Evolutionary conservation across 1,140 invertebrate species (phyloP).

Genomic region (Ganaspis sp.): DNA sequence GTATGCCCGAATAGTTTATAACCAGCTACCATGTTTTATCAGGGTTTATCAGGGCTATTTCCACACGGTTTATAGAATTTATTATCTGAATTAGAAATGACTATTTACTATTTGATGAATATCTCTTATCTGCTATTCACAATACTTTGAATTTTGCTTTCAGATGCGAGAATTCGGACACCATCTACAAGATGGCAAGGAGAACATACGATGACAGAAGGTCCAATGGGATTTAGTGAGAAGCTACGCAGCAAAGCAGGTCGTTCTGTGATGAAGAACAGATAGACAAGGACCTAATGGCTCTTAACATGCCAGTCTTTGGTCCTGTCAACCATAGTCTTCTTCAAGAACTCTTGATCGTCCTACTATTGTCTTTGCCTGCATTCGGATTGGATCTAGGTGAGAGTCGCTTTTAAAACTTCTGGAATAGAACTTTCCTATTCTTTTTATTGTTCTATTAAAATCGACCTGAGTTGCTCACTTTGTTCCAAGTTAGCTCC

Average conservation of each 20-base stretch:
- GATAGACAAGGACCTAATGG: slow-evolving; percentile 63
- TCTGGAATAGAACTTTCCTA: slow-evolving; percentile 37
- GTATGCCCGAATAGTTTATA: too few species aligned
- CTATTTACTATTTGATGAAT: too few species aligned
- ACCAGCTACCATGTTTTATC: too few species aligned
- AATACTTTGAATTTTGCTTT: slow-evolving; percentile 36
- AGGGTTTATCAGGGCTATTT: too few species aligned
- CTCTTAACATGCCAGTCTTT: slow-evolving; percentile 69
- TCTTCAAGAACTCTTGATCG: slow-evolving; percentile 62
- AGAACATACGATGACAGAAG: slow-evolving; percentile 42
- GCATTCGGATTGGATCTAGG: slow-evolving; percentile 63
- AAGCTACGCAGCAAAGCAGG: slow-evolving; percentile 36
- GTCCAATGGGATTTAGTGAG: slow-evolving; percentile 42
- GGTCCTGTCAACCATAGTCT: slow-evolving; percentile 56
- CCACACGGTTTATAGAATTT: too few species aligned
- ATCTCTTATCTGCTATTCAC: too few species aligned
- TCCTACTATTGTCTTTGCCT: slow-evolving; percentile 62
- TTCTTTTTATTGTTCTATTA: slow-evolving; percentile 29
- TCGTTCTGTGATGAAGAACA: slow-evolving; percentile 66
- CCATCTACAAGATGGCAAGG: slow-evolving; percentile 51
- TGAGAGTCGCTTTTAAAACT: slow-evolving; percentile 58
- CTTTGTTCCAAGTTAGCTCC: background rate
- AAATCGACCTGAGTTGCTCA: background rate
- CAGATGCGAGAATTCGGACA: slow-evolving; percentile 40
- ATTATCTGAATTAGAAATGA: background rate